These are phyloP conservation scores for Pantala flavescens DNA, from an alignment of 1,140 invertebrate genomes.

Conservation along the genomic window DNA sequence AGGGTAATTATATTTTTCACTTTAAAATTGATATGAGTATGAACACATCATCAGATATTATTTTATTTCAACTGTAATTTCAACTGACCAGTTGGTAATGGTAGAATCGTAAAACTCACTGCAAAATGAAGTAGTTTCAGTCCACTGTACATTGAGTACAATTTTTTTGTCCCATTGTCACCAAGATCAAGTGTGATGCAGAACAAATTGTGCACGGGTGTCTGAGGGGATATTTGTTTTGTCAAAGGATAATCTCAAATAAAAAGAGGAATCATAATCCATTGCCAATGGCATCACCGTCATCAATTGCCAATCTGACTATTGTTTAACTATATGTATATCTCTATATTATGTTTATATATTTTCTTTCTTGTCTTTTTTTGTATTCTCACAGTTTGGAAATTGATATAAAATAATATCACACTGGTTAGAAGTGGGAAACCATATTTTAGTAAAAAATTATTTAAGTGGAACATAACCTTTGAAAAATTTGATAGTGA, in stretches of 20 bases:
- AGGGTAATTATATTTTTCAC: not conserved
- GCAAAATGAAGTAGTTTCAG: conserved; percentile 19
- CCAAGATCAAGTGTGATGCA: conserved; percentile 7
- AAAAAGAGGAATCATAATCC: not conserved
- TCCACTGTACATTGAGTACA: conserved; percentile 21
- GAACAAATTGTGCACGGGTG: conserved; percentile 7
- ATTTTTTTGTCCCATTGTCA: conserved; percentile 3
- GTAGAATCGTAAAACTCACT: conserved; percentile 21
- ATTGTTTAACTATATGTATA: too few species aligned
- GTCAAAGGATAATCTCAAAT: not conserved
- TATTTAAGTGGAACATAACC: too few species aligned
- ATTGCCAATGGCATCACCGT: not conserved
- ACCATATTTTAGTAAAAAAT: too few species aligned
- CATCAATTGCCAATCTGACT: not conserved
- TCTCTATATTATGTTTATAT: too few species aligned
- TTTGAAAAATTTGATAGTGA: too few species aligned
- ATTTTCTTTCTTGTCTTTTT: too few species aligned
- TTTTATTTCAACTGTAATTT: conserved; percentile 21
- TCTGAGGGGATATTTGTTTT: not conserved
- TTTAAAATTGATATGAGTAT: conserved; percentile 8
- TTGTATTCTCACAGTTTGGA: too few species aligned
- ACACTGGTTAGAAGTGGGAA: too few species aligned
- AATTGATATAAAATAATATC: too few species aligned
- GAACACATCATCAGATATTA: conserved; percentile 11
- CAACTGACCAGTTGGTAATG: conserved; percentile 23